Conservation (phyloP, 1,140 invertebrate genomes). For the Drosophila tsacasi region DNA sequence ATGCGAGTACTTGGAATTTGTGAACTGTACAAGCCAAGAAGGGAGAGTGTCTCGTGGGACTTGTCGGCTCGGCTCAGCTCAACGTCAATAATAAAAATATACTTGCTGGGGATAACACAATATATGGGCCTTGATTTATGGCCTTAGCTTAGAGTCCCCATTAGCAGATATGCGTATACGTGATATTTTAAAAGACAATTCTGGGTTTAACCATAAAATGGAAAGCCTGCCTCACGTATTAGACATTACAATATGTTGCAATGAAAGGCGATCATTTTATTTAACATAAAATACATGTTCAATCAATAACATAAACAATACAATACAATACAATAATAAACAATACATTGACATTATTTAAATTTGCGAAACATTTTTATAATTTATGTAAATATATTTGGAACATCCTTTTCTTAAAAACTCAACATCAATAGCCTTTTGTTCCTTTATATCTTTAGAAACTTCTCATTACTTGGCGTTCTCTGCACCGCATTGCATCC, state of each 20-base stretch:
- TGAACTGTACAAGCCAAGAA: too few species aligned
- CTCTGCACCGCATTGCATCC: slow-evolving; percentile 29
- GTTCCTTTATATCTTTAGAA: background rate
- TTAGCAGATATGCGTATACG: slow-evolving; percentile 3
- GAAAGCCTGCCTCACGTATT: background rate
- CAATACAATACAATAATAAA: too few species aligned
- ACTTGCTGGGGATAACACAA: slow-evolving; percentile 1
- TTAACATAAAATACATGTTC: background rate
- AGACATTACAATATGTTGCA: background rate
- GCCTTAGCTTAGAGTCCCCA: background rate
- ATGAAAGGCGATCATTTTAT: background rate
- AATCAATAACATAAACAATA: too few species aligned
- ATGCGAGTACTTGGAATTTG: slow-evolving; percentile 1
- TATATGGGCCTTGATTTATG: slow-evolving; percentile 27
- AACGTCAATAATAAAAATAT: slow-evolving; percentile 12
- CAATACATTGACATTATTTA: background rate
- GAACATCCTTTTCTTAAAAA: background rate
- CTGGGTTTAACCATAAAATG: slow-evolving; percentile 11
- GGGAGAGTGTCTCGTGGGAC: slow-evolving; percentile 1
- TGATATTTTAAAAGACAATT: slow-evolving; percentile 21
- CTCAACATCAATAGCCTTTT: background rate
- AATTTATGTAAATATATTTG: background rate
- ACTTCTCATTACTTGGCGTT: slow-evolving; percentile 10
- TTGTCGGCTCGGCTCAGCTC: background rate
- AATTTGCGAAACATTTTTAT: background rate